These are phyloP conservation scores for Haliclona indistincta DNA, from an alignment of 37 sponge, comb jelly and placozoan species.

Conservation along the genomic window DNA sequence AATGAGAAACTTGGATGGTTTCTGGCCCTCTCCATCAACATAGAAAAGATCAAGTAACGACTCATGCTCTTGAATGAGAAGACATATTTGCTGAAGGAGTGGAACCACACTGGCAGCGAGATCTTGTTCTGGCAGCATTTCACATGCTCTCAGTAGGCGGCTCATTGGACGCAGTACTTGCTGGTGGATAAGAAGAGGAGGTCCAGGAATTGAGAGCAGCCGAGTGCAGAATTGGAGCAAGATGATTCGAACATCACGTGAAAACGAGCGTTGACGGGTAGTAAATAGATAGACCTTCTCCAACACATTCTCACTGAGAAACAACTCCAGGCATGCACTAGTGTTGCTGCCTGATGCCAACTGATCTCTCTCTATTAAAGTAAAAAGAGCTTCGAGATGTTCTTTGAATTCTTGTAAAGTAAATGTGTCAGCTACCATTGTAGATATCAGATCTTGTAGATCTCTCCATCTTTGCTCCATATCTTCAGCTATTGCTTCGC, in stretches of 20 bases:
- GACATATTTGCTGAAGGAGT: conserved; percentile 69
- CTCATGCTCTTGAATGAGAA: conserved; percentile 56
- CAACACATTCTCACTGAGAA: conserved; percentile 54
- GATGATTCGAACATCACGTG: conserved; percentile 44
- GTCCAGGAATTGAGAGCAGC: conserved; percentile 44
- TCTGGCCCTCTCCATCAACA: conserved; percentile 31
- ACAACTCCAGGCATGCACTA: conserved; percentile 38
- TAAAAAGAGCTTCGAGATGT: conserved; percentile 33
- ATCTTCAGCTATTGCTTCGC: too few relatives aligned
- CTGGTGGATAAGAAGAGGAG: conserved; percentile 68
- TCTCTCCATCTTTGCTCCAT: conserved; percentile 47
- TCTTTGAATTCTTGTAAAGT: conserved; percentile 52
- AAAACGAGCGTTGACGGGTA: conserved; percentile 27
- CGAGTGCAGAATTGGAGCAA: conserved; percentile 54
- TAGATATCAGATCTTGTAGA: conserved; percentile 26
- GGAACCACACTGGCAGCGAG: conserved; percentile 28
- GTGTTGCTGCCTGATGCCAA: conserved; percentile 12
- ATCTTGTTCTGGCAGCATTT: conserved; percentile 31
- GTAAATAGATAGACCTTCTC: conserved; percentile 55
- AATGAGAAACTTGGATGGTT: conserved; percentile 57
- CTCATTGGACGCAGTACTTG: conserved; percentile 81
- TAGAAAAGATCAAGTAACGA: conserved; percentile 73
- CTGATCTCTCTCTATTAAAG: conserved; percentile 35
- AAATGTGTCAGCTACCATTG: conserved; percentile 51
- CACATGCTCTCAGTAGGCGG: conserved; percentile 63